Base-by-base conservation (phyloP, 2,888 invertebrate species). In the Chironomus tentans region DNA sequence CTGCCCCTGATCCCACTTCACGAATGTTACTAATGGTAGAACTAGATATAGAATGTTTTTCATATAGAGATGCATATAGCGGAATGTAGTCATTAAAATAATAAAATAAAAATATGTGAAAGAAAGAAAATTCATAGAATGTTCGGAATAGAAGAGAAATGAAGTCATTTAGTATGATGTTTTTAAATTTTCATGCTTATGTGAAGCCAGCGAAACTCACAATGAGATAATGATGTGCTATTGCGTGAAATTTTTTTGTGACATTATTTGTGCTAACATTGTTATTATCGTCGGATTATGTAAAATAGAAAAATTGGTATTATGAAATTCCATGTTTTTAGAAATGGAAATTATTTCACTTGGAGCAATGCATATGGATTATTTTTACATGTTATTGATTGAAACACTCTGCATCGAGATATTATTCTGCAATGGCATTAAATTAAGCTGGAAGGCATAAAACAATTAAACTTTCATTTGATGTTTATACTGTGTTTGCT, bases 21-120 rank as follows among this genome's bases (percentile, higher is more conserved):
- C 89, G 80, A 93, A 87, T 0, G 92, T 92, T 81, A 95, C 92
- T 13, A 95, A 83, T 0, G 93, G 91, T 10, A 94, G 82, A 82
- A 94, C 94, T 94, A 22, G 82, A 38, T 38, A 10, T 38, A 28
- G 28, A 28, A 28, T n/a, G n/a, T 28, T 28, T 28, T 28, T 28
- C 28, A 28, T 28, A 6, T 28, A 10, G 38, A 12, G 82, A 83
- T 38, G 7, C 38, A 38, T 38, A 10, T 10, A 38, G 38, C 38
- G 38, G 38, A 38, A 38, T 38, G 38, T 38, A 77, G 69, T 74
- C 71, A 72, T 72, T 69, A 69, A 15, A 47, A 21, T 69, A 18
- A 21, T 21, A 46, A 38, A 38, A 38, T 38, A 38, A 38, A 38
- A 38, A 38, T 38, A 38, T 38, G 38, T 61, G 62, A 28, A 68